Base-by-base conservation (phyloP, 2,797 vertebrate genomes). In the Cottoperca gobio region DNA sequence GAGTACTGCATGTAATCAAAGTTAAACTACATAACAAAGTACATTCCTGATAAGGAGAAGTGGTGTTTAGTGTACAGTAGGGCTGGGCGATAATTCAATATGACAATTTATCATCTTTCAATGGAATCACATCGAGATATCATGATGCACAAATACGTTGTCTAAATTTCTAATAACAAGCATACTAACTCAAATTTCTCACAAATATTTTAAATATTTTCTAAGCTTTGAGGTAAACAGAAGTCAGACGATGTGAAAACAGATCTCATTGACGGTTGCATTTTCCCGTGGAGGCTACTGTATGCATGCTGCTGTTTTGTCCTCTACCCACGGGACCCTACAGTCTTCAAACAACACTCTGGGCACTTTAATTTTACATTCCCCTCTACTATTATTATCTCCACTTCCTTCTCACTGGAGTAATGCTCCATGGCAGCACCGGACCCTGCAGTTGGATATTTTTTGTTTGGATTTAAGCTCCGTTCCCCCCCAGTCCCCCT, bases 231-330 rank as follows among this genome's bases (percentile, higher is more conserved):
- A 45, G 59, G 82, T n/a, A 23, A 75, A 84, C 33, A 59, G 6
- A 52, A 59, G 48, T 52, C 5, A 60, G 2, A 17, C 52, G 43
- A 59, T 57, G 62, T 53, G 49, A 74, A 73, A 72, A 11, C 37
- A 21, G 31, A 48, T 66, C 28, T 66, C 21, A 53, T 23, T 43
- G 13, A 70, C 1, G 24, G 45, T 35, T 67, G 35, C 16, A 61
- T 76, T 91, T 94, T 92, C 90, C 92, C 90, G 91, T 85, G 87
- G 87, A 88, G 73, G 40, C 59, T 12, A 4, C 42, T 63, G 69
- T 37, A 23, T 45, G 8, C 23, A n/a, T 35, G 35, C 21, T 6
- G 11, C 61, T 57, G 72, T 67, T 72, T 71, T 49, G 79, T 57
- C 39, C 14, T 68, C 49, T 58, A 82, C 91, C 73, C 77, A 17